Base-by-base conservation (phyloP, 2,888 invertebrate species). In the Morpho achilles region DNA sequence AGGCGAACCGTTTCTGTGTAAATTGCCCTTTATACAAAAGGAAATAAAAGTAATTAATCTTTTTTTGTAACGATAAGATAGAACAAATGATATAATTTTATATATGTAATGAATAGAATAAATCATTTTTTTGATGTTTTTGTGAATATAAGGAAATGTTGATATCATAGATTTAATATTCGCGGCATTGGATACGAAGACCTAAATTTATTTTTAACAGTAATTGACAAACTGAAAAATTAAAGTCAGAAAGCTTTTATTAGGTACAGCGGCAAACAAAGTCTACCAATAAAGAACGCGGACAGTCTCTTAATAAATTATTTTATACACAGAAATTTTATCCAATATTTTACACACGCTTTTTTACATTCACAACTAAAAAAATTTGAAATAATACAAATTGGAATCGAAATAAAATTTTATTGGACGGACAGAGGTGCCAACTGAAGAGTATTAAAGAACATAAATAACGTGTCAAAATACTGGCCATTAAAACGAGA, bases 341-440 rank as follows among this genome's bases (percentile, higher is more conserved):
- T 72, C 68, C 64, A 62, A 68, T 70, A 69, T 71, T 75, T 55
- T 84, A 85, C 76, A 86, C 73, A 73, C 73, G 73, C 67, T 66
- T 76, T 77, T 82, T 80, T 80, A 84, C 76, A 82, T 67, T 71
- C 65, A 70, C 76, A 55, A 54, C 65, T 47, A 32, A 32, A 32
- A 43, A 47, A 59, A 46, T 47, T 65, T 61, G 66, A 60, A 62
- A 67, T 60, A 59, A 42, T 54, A 67, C 56, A 57, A 63, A 65
- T 68, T 66, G 64, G 69, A 70, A 78, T 69, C 60, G 55, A 72
- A 74, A 71, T 53, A 63, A 75, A 78, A 72, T 70, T 59, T 58
- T 54, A 61, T 78, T 88, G 89, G 89, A 90, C 89, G 89, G 89
- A 90, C 84, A 87, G 87, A 85, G 79, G 80, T 77, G 73, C 73